These are phyloP conservation scores for Microctenopoma stevenorrisi DNA, from an alignment of 2,797 vertebrate species.

Conservation along the genomic window DNA sequence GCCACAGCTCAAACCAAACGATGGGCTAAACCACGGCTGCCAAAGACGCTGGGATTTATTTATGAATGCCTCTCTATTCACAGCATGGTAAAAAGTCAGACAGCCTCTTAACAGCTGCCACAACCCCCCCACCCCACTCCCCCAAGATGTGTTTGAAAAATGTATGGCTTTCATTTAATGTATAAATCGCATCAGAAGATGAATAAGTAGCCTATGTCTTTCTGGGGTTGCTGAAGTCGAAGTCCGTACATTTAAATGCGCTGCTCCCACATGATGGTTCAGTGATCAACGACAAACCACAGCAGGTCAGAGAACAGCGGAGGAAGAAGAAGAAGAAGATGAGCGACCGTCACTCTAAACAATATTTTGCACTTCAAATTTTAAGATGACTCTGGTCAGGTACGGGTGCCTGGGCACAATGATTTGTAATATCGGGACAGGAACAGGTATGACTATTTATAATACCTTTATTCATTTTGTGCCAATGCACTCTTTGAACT, in stretches of 20 bases:
- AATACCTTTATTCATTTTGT: neutral
- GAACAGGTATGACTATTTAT: neutral
- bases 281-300: constrained; percentile 39
- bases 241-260: constrained; percentile 10
- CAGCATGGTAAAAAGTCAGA: constrained; percentile 17
- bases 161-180: constrained; percentile 34
- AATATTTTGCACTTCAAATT: constrained; percentile 13
- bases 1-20: constrained; percentile 36
- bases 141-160: constrained; percentile 18
- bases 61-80: constrained; percentile 45
- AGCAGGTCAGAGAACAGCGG: neutral
- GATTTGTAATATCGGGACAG: constrained; percentile 1
- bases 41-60: constrained; percentile 32
- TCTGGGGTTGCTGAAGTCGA: constrained; percentile 17
- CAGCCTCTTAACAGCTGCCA: constrained; percentile 12
- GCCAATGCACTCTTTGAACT: neutral
- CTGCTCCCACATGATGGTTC: constrained; percentile 9
- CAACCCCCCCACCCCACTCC: neutral
- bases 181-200: constrained; percentile 55
- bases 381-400: neutral
- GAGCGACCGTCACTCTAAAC: constrained; percentile 16
- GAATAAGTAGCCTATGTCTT: constrained; percentile 42
- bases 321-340: neutral
- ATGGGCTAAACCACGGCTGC: constrained; percentile 40
- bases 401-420: neutral